phyloP scores from a whole-genome alignment of 1,140 invertebrate species.

The Nomia melanderi region DNA sequence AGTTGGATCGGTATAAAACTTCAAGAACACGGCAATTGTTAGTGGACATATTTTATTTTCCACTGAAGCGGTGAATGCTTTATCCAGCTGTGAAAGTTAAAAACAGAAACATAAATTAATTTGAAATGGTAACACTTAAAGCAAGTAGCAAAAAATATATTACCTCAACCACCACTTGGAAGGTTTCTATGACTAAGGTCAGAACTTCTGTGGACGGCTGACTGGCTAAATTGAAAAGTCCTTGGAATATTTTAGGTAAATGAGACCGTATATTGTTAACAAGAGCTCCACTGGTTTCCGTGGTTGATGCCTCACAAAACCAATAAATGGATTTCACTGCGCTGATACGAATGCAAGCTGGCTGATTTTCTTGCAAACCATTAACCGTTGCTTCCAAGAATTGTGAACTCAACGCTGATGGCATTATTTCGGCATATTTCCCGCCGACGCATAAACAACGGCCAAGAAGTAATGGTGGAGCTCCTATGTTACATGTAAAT shows the following conservation, averaged over 20 bases:
- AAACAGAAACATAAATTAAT: neutral
- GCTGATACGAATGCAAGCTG: constrained; percentile 76
- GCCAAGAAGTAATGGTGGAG: constrained; percentile 86
- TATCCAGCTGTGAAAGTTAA: constrained; percentile 82
- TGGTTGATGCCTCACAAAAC: constrained; percentile 69
- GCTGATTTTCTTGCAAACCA: constrained; percentile 83
- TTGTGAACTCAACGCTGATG: constrained; percentile 81
- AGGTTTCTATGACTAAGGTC: constrained; percentile 85
- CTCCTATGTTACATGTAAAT: constrained; percentile 63
- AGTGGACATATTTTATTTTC: constrained; percentile 87
- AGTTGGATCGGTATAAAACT: constrained; percentile 85
- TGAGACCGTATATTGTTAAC: constrained; percentile 72
- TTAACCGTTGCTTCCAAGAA: constrained; percentile 85
- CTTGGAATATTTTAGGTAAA: constrained; percentile 76
- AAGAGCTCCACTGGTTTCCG: constrained; percentile 62
- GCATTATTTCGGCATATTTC: constrained; percentile 84
- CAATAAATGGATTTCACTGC: constrained; percentile 80
- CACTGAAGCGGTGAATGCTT: constrained; percentile 85
- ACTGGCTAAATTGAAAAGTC: constrained; percentile 72
- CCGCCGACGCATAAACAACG: constrained; percentile 88
- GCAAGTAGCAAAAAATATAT: constrained; percentile 53
- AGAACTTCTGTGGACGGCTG: constrained; percentile 81
- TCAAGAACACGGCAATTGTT: constrained; percentile 88
- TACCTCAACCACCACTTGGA: constrained; percentile 85
- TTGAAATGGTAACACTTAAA: constrained; percentile 4